These are phyloP conservation scores for Macropus fuliginosus DNA, from an alignment of 2,797 vertebrate species.

Conservation along the genomic window DNA sequence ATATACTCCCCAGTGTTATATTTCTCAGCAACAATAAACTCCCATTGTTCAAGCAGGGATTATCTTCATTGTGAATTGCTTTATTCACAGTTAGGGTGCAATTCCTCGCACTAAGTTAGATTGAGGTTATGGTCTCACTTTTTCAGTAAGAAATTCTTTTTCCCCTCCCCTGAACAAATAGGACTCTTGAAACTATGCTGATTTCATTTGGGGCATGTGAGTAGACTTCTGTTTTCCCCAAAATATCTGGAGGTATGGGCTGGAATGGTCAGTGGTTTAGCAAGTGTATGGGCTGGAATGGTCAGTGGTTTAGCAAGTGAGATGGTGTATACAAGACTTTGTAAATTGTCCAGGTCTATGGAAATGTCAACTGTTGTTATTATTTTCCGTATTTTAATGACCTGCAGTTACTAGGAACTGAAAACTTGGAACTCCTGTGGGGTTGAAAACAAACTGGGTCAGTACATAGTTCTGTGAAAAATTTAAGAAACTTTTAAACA, in stretches of 20 bases:
- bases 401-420: neutral
- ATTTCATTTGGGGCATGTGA: neutral
- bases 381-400: neutral
- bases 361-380: neutral
- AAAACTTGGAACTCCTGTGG: neutral
- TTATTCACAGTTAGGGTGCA: neutral
- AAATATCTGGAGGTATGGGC: neutral
- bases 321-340: neutral
- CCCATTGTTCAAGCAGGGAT: neutral
- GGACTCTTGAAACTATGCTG: neutral
- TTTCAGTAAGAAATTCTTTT: constrained; percentile 2
- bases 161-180: neutral
- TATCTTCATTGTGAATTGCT: neutral
- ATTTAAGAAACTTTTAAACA: constrained; percentile 41
- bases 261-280: neutral
- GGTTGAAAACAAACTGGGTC: neutral
- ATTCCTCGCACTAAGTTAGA: neutral
- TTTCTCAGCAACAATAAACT: neutral
- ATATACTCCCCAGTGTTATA: neutral
- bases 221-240: neutral
- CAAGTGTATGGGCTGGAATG: neutral
- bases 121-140: neutral
- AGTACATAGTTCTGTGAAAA: neutral
- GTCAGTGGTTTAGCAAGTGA: neutral
- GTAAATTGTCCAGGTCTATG: neutral